Evolutionary conservation across 2,888 invertebrate genomes (phyloP).

Genomic region (Mellilla xanthometata): DNA sequence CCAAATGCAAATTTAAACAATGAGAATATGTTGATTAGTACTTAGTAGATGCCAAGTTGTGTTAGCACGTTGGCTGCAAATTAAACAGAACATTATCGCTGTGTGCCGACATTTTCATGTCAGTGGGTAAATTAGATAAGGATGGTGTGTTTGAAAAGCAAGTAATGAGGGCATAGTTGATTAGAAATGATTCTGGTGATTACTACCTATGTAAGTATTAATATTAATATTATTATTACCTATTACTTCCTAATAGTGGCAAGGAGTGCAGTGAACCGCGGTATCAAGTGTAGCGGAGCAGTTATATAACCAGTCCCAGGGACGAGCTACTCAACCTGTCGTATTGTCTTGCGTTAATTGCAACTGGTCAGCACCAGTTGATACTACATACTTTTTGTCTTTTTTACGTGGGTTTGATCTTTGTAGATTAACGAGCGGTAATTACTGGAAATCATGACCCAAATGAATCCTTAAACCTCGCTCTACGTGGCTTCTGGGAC

Average conservation of each 20-base stretch:
- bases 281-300: constrained; percentile 49
- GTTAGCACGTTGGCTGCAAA: constrained; percentile 38
- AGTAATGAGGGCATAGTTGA: constrained; percentile 43
- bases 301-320: constrained; percentile 62
- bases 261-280: constrained; percentile 60
- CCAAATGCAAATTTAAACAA: constrained; percentile 35
- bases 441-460: constrained; percentile 3
- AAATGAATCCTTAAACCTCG: background rate
- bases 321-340: constrained; percentile 51
- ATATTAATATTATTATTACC: too few species aligned
- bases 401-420: background rate
- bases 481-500: background rate
- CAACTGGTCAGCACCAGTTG: constrained; percentile 33
- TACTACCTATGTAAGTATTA: too few species aligned
- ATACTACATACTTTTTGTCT: background rate
- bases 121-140: constrained; percentile 67
- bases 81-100: constrained; percentile 51
- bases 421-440: constrained; percentile 1
- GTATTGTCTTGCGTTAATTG: constrained; percentile 45
- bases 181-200: constrained; percentile 28
- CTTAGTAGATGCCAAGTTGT: constrained; percentile 37
- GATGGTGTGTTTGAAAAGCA: constrained; percentile 49
- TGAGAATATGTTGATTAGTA: constrained; percentile 45
- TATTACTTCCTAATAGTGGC: background rate
- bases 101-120: constrained; percentile 52